A percentile compares a stretch with the other conserved stretches of the same genome.
phyloP scores from a whole-genome alignment of 2,797 vertebrate genomes.

The Fratercula arctica region DNA sequence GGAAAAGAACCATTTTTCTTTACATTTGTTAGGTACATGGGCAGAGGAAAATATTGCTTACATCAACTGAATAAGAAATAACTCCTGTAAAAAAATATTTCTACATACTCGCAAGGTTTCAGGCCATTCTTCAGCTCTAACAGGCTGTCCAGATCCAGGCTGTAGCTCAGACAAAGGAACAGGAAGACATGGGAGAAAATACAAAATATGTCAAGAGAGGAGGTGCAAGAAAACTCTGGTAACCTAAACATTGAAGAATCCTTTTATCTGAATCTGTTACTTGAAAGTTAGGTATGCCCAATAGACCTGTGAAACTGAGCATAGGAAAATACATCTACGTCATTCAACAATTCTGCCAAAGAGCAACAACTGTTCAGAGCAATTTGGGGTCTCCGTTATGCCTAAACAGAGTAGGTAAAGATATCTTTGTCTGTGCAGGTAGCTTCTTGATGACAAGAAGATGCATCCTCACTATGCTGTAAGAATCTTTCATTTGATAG shows the following conservation, averaged over 20 bases:
- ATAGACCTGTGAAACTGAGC: neutral
- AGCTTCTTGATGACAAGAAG: neutral
- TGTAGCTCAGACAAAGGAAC: neutral
- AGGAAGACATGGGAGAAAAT: neutral
- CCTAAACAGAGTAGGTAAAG: fast-evolving
- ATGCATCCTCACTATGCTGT: neutral
- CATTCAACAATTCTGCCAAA: neutral
- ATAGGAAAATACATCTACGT: neutral
- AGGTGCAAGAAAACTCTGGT: neutral
- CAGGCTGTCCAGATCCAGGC: neutral
- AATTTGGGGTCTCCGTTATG: neutral
- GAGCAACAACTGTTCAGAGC: neutral
- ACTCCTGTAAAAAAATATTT: neutral
- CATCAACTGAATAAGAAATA: neutral
- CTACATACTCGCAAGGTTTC: neutral
- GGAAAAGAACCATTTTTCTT: conserved; percentile 5
- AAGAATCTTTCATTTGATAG: neutral
- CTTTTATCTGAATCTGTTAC: neutral
- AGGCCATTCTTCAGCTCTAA: neutral
- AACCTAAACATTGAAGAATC: neutral
- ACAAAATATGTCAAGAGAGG: neutral
- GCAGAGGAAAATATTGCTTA: neutral
- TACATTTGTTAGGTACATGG: neutral
- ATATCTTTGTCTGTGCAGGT: neutral
- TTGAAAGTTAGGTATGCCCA: neutral